Base-by-base conservation (phyloP, 2,888 invertebrate genomes). In the Cataglyphis altisquamis region DNA sequence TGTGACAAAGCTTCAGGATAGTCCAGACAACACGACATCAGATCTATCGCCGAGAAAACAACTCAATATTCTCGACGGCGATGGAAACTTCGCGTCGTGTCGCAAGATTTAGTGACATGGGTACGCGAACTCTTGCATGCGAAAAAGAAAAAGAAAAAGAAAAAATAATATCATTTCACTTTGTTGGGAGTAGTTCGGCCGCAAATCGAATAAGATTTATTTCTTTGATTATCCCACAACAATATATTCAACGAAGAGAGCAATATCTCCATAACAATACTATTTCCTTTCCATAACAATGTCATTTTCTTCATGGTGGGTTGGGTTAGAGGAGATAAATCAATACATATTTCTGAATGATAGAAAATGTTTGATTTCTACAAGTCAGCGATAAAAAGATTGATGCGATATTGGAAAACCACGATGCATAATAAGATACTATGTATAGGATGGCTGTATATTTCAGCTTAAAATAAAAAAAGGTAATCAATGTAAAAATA, bases 41-140 rank as follows among this genome's bases (percentile, higher is more conserved):
- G 2, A 70, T 78, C 45, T 70, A 60, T 78, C 41, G n/a, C n/a
- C n/a, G 55, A 41, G 67, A 77, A 67, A 77, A 32, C 39, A 68
- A 78, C 68, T 77, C 67, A 29, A 48, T 48, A 10, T 36, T 48
- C 45, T 5, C 57, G 57, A 39, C 41, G 32, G 15, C 18, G 25
- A 36, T 41, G 15, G 9, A 41, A 57, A 68, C 78, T 45, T 78
- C 15, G 39, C n/a, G 21, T 64, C 64, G 48, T 48, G 48, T 48
- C 67, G 18, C 10, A 32, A 78, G 32, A 68, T 78, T 70, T 70
- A 78, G 21, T 70, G 45, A 70, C 45, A 57, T 10, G 57, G 29
- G 25, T 29, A 52, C 52, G n/a, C 9, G 29, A 57, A 39, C 12
- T 32, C 18, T 77, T 1, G n/a, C 29, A 0, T 15, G 29, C 5